Evolutionary conservation across 2,113 vertebrate genomes (phyloP).

Genomic region (Antidorcas marsupialis): DNA sequence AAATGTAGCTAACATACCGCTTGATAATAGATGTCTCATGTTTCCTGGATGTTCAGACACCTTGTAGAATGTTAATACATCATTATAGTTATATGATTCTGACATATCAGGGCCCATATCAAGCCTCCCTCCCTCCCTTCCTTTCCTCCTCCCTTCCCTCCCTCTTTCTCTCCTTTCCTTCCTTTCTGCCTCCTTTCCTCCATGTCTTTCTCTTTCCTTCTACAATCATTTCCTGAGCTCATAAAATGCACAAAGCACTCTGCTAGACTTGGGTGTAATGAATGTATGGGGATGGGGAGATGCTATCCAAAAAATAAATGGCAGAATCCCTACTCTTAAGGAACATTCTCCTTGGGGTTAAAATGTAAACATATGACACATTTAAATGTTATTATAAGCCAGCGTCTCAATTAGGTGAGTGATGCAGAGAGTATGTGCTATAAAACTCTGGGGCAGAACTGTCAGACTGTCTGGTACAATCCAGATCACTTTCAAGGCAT

Average conservation of each 20-base stretch:
- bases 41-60: background rate
- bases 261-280: background rate
- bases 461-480: background rate
- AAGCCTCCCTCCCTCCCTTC: background rate
- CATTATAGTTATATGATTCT: background rate
- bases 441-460: background rate
- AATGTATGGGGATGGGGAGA: background rate
- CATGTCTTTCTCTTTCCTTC: background rate
- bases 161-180: background rate
- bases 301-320: background rate
- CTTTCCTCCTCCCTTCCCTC: background rate
- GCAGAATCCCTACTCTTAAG: background rate
- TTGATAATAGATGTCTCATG: background rate
- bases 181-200: background rate
- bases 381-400: slow-evolving; percentile 23
- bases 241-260: background rate
- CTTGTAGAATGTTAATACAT: background rate
- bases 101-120: background rate
- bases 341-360: background rate
- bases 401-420: background rate
- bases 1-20: background rate
- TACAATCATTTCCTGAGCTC: background rate
- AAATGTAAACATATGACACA: slow-evolving; percentile 19
- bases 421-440: background rate
- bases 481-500: background rate